Percentiles rank a stretch among this genome's conserved stretches.
Conservation (phyloP, 2,113 vertebrate genomes). For the Sander lucioperca region DNA sequence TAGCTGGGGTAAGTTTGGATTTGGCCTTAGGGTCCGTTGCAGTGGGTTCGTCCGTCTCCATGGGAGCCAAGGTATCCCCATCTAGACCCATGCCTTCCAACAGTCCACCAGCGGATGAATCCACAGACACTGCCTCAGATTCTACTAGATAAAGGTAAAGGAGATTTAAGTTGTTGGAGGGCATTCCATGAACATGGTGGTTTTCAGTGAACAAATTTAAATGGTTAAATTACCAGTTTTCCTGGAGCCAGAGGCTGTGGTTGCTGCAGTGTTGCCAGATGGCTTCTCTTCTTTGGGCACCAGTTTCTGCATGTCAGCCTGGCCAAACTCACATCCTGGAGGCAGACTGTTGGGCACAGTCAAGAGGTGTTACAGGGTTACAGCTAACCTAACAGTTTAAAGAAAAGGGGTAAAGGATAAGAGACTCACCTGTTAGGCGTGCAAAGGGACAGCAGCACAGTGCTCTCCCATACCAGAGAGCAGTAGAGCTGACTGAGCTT, state of each 20-base stretch:
- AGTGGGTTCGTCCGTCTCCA: conserved; percentile 95
- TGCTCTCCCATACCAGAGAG: conserved; percentile 97
- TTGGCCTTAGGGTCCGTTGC: conserved; percentile 90
- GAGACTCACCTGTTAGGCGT: conserved; percentile 92
- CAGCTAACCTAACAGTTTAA: background rate
- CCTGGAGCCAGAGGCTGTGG: conserved; percentile 82
- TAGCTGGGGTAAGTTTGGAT: conserved; percentile 94
- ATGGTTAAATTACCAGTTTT: conserved; percentile 85
- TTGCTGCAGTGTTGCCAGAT: conserved; percentile 67
- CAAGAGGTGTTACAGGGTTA: background rate
- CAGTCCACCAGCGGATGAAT: conserved; percentile 89
- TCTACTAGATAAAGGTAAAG: conserved; percentile 77
- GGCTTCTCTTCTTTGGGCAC: conserved; percentile 94
- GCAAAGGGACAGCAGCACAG: conserved; percentile 94
- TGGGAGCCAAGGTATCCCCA: conserved; percentile 91
- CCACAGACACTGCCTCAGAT: conserved; percentile 84
- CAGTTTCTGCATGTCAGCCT: conserved; percentile 96
- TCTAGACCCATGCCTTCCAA: conserved; percentile 94
- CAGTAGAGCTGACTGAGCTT: conserved; percentile 97
- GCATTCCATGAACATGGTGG: background rate
- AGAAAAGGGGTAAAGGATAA: background rate
- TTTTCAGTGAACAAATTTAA: background rate
- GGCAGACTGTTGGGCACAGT: conserved; percentile 85
- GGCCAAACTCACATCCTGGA: conserved; percentile 94
- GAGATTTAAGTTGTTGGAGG: background rate